phyloP scores from a whole-genome alignment of 2,888 invertebrate species.

The Crossocerus cetratus region DNA sequence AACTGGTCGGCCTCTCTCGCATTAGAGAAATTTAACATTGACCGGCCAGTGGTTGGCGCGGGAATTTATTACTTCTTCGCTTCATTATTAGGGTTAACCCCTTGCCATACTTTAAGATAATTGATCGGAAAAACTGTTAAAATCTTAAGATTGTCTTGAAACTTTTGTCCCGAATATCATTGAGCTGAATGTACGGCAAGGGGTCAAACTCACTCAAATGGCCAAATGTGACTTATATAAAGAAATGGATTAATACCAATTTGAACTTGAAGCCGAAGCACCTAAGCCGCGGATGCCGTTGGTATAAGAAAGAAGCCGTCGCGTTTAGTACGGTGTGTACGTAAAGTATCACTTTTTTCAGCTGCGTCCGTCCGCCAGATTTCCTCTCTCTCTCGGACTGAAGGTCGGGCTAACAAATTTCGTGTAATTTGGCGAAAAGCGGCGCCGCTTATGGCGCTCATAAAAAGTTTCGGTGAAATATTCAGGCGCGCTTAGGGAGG shows the following conservation, averaged over 20 bases:
- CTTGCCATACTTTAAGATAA: too few relatives aligned
- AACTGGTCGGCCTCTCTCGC: slow-evolving; percentile 12
- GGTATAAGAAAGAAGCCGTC: background rate
- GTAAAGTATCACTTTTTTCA: slow-evolving; percentile 7
- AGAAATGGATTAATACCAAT: too few relatives aligned
- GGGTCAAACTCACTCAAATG: too few relatives aligned
- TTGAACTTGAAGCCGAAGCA: too few relatives aligned
- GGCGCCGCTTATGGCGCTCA: slow-evolving; percentile 11
- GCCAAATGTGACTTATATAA: too few relatives aligned
- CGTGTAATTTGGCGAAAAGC: slow-evolving; percentile 28
- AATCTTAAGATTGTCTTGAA: too few relatives aligned
- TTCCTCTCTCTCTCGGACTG: background rate
- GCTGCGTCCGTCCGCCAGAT: slow-evolving; percentile 12
- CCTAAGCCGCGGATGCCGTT: too few relatives aligned
- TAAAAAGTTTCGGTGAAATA: slow-evolving; percentile 42
- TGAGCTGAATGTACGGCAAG: too few relatives aligned
- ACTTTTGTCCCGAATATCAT: too few relatives aligned
- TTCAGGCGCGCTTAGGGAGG: slow-evolving; percentile 6
- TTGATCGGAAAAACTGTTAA: too few relatives aligned
- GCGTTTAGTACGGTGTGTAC: background rate
- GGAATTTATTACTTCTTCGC: too few relatives aligned
- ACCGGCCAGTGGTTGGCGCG: background rate
- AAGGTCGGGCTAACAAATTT: slow-evolving; percentile 19
- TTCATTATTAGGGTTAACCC: too few relatives aligned
- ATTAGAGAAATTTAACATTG: background rate